phyloP scores from a whole-genome alignment of 2,797 vertebrate genomes.

The Sebastes baramenuke region DNA sequence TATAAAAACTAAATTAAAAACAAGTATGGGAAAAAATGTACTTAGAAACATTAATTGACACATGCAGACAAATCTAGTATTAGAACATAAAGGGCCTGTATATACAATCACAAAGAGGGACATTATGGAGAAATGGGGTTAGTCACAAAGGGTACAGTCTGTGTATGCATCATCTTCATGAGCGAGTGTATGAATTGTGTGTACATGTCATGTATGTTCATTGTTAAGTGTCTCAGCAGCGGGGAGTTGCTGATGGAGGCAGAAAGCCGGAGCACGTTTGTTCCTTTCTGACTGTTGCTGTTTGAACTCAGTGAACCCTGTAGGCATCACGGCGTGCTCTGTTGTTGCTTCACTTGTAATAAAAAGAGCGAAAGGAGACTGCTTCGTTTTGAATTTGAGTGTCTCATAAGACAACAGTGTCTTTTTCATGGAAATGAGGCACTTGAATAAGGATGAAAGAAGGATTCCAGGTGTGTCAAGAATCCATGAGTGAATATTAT shows the following conservation, averaged over 20 bases:
- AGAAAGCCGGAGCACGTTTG: conserved; percentile 22
- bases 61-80: not conserved
- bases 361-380: not conserved
- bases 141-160: not conserved
- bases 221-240: conserved; percentile 18
- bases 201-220: conserved; percentile 1
- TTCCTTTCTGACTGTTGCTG: conserved; percentile 18
- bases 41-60: not conserved
- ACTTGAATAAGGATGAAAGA: not conserved
- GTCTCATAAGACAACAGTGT: not conserved
- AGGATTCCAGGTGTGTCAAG: not conserved
- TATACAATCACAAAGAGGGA: not conserved
- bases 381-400: not conserved
- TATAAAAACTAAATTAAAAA: not conserved
- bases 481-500: not conserved
- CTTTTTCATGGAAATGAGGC: not conserved
- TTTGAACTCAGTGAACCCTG: conserved; percentile 38
- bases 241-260: conserved; percentile 31
- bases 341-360: not conserved
- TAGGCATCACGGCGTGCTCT: not conserved
- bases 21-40: not conserved
- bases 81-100: not conserved
- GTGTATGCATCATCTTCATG: not conserved
- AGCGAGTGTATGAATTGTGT: not conserved
- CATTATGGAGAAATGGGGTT: not conserved